These are phyloP conservation scores for Axea sp. DNA, from an alignment of 2,888 invertebrate genomes.

Conservation along the genomic window DNA sequence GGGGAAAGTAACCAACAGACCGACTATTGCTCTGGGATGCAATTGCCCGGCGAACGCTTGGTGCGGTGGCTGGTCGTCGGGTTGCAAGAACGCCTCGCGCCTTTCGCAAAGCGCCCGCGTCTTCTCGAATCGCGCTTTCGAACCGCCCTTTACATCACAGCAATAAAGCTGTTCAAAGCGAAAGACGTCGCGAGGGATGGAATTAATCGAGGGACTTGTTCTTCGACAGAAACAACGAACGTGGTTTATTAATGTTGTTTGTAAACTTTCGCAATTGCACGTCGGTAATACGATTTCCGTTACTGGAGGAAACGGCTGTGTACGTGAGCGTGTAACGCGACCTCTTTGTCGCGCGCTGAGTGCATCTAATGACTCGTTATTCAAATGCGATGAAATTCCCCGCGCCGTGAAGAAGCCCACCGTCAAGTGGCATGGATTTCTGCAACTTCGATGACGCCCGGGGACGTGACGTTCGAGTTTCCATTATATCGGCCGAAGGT, in stretches of 20 bases:
- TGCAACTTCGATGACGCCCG: conserved; percentile 45
- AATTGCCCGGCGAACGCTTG: no score
- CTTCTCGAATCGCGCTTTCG: no score
- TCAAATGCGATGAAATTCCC: conserved; percentile 47
- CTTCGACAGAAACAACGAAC: conserved; percentile 3
- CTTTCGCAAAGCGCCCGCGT: no score
- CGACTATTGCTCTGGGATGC: no score
- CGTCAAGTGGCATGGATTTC: conserved; percentile 47
- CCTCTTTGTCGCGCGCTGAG: conserved; percentile 33
- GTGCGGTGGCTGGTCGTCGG: no score
- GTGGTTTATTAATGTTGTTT: conserved; percentile 35
- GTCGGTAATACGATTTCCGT: conserved; percentile 32
- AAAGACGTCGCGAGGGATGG: no score
- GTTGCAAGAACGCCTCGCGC: no score
- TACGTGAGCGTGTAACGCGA: background rate
- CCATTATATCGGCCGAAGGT: conserved; percentile 30
- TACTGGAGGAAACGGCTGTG: background rate
- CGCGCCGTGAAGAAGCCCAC: conserved; percentile 12
- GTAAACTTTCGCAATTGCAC: conserved; percentile 37
- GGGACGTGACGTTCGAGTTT: conserved; percentile 40
- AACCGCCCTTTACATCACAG: no score
- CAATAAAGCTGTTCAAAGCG: no score
- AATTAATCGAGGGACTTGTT: conserved; percentile 18
- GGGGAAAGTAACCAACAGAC: no score
- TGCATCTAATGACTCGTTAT: conserved; percentile 48